Evolutionary conservation across 2,113 vertebrate genomes (phyloP).

Genomic region (Benitochromis conjunctus): DNA sequence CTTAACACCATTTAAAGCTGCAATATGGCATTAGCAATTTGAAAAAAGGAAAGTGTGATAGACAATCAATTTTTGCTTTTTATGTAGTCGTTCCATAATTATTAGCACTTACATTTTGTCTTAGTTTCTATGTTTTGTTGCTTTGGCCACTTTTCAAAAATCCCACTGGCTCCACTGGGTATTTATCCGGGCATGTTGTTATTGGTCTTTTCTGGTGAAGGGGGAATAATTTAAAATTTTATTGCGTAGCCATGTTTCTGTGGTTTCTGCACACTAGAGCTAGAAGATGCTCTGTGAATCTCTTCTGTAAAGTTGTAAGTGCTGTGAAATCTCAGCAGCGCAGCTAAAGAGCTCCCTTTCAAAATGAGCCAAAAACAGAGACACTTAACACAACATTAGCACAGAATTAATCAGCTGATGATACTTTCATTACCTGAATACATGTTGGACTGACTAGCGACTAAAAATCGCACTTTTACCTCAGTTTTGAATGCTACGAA

Average conservation of each 20-base stretch:
- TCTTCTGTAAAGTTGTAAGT: not conserved
- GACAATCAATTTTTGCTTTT: constrained; percentile 62
- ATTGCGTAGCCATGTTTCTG: not conserved
- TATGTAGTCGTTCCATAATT: constrained; percentile 27
- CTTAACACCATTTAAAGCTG: constrained; percentile 67
- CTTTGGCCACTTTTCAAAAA: constrained; percentile 55
- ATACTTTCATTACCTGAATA: not conserved
- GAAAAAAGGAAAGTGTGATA: constrained; percentile 69
- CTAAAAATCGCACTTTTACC: not conserved
- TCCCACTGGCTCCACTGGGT: not conserved
- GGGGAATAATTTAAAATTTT: not conserved
- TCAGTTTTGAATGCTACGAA: not conserved
- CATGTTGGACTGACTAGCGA: not conserved
- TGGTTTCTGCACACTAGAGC: not conserved
- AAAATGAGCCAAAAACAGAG: not conserved
- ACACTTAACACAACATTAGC: not conserved
- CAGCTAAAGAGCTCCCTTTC: not conserved
- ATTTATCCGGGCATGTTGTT: not conserved
- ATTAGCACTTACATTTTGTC: constrained; percentile 48
- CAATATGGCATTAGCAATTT: constrained; percentile 43
- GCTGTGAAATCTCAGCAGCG: not conserved
- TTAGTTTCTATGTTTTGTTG: constrained; percentile 34
- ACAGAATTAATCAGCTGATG: not conserved
- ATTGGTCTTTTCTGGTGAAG: not conserved
- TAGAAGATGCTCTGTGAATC: constrained; percentile 23